phyloP scores from a whole-genome alignment of 2,113 vertebrate species.

The Poeciliopsis prolifica region DNA sequence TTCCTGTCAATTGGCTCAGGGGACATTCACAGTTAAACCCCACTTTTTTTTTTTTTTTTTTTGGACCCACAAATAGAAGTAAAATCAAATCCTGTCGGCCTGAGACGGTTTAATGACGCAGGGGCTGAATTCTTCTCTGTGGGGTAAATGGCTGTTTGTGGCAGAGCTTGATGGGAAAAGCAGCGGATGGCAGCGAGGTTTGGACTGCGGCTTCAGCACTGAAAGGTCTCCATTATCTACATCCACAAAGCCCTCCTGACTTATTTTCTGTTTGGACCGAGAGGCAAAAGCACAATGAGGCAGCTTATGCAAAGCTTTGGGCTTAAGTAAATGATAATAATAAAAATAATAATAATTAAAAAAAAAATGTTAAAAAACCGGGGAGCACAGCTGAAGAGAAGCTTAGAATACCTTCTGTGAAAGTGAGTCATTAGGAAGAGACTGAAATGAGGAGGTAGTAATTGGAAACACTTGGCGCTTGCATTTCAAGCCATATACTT shows the following conservation, averaged over 20 bases:
- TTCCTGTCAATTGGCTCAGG: conserved; percentile 59
- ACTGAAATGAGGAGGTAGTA: neutral
- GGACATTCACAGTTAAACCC: conserved; percentile 54
- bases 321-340: too few relatives aligned
- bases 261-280: conserved; percentile 41
- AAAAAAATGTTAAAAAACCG: neutral
- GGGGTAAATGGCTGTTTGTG: conserved; percentile 32
- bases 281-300: conserved; percentile 22
- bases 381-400: neutral
- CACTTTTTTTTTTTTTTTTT: conserved; percentile 49
- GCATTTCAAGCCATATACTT: neutral
- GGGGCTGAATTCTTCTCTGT: conserved; percentile 35
- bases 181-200: conserved; percentile 14
- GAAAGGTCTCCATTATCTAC: conserved; percentile 48
- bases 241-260: conserved; percentile 23
- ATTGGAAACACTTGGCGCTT: neutral
- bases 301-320: neutral
- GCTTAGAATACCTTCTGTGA: neutral
- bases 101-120: conserved; percentile 64
- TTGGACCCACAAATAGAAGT: conserved; percentile 59
- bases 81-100: conserved; percentile 63
- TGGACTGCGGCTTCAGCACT: neutral
- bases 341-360: too few relatives aligned
- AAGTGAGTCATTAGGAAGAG: neutral
- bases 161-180: conserved; percentile 31